A percentile compares a stretch with the other conserved stretches of the same genome.
These are phyloP conservation scores for Antheraea assamensis DNA, from an alignment of 2,888 invertebrate genomes.

Conservation along the genomic window DNA sequence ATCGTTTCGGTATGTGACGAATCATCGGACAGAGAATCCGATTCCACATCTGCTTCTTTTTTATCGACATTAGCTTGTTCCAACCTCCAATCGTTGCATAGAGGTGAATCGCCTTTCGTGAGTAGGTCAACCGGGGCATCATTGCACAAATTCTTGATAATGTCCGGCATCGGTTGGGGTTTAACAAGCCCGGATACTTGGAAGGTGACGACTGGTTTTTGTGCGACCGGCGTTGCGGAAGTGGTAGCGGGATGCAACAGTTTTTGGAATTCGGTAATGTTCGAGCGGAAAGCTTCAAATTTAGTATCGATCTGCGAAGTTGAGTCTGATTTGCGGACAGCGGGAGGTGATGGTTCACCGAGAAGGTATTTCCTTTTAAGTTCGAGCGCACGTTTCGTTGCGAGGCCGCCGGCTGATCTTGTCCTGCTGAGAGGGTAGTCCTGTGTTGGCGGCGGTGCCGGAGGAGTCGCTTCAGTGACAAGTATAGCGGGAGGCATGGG, in stretches of 20 bases:
- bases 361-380: slow-evolving; percentile 92
- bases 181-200: slow-evolving; percentile 64
- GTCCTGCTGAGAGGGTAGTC: slow-evolving; percentile 91
- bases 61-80: slow-evolving; percentile 72
- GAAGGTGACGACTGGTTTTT: slow-evolving; percentile 54
- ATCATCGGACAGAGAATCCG: slow-evolving; percentile 80
- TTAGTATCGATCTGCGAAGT: slow-evolving; percentile 92
- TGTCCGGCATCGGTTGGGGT: slow-evolving; percentile 82
- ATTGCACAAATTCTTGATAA: slow-evolving; percentile 77
- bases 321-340: slow-evolving; percentile 91
- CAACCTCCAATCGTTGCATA: slow-evolving; percentile 69
- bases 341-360: slow-evolving; percentile 86
- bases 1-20: slow-evolving; percentile 67
- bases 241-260: slow-evolving; percentile 89
- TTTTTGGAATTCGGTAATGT: slow-evolving; percentile 94
- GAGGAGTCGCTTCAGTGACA: slow-evolving; percentile 75
- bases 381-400: slow-evolving; percentile 93
- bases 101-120: slow-evolving; percentile 59
- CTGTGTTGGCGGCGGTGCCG: slow-evolving; percentile 83
- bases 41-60: slow-evolving; percentile 73
- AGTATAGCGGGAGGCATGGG: slow-evolving; percentile 83
- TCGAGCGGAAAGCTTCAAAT: slow-evolving; percentile 91
- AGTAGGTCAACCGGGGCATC: slow-evolving; percentile 70
- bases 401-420: slow-evolving; percentile 93
- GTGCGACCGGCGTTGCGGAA: slow-evolving; percentile 37